A percentile compares a stretch with the other conserved stretches of the same genome.
Evolutionary conservation across 2,888 invertebrate genomes (phyloP).

Genomic region (Ommatoiulus sabulosus): DNA sequence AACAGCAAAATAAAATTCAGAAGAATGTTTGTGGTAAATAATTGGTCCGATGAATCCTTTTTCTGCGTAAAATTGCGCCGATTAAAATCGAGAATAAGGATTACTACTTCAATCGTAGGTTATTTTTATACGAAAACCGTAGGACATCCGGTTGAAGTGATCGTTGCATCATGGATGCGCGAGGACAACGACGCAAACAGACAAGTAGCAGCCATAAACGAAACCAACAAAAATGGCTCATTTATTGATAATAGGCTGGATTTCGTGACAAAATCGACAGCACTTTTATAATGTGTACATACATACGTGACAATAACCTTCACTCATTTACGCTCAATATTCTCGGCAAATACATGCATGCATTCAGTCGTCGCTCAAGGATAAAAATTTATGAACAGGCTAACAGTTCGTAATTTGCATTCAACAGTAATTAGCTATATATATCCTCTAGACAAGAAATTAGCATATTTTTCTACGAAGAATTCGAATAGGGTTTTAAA

Average conservation of each 20-base stretch:
- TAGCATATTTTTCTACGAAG: constrained; percentile 39
- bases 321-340: constrained; percentile 14
- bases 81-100: too few relatives aligned
- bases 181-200: neutral
- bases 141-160: too few relatives aligned
- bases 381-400: constrained; percentile 40
- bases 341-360: constrained; percentile 7
- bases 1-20: neutral
- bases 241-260: constrained; percentile 24
- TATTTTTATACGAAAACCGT: too few relatives aligned
- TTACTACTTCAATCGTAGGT: too few relatives aligned
- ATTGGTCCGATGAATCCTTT: neutral
- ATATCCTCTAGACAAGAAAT: constrained; percentile 29
- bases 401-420: constrained; percentile 21
- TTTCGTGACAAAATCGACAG: constrained; percentile 28
- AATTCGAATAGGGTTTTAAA: constrained; percentile 12
- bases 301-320: constrained; percentile 25
- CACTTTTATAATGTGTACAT: constrained; percentile 29
- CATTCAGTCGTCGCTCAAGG: neutral
- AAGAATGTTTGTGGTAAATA: neutral
- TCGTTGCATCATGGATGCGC: too few relatives aligned
- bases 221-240: constrained; percentile 40
- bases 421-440: constrained; percentile 43
- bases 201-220: neutral
- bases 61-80: too few relatives aligned